Evolutionary conservation across 1,140 invertebrate genomes (phyloP), one percentile per base, ranked within the genome.

Genomic region (Diabrotica virgifera): DNA sequence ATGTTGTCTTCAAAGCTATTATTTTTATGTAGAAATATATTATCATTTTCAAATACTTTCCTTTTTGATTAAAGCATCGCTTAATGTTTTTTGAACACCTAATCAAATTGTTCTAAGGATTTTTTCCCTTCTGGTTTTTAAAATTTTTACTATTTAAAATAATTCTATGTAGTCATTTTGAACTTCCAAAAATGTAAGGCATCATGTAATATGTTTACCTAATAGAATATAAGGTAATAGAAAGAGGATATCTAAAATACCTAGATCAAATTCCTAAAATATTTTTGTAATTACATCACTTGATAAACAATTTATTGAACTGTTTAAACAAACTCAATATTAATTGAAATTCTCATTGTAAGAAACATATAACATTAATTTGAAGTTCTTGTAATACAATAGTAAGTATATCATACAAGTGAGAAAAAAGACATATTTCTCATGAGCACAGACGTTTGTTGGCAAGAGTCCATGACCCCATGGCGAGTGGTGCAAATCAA

Each of bases 251-350:
- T 46, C 6, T 10, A 46, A 46, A 46, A 46, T 46, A 46, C n/a
- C n/a, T n/a, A n/a, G n/a, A 10, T 46, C 5, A 59, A 59, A 59
- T 59, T 59, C 58, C 24, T 59, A 12, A 37, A 59, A 59, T 59
- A 51, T 35, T n/a, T 59, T 11, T 59, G 36, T n/a, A 46, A 59
- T 59, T 59, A 59, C 58, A 59, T 59, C 58, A 59, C 9, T 38
- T 9, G 12, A 59, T 59, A 36, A 57, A 57, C 55, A n/a, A 5
- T 50, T 9, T 50, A 12, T 9, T 12, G n/a, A 10, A 50, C n/a
- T 50, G 46, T 9, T 50, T 10, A 50, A 50, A 50, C 2, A 12
- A 12, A 10, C n/a, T 10, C 1, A 50, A 50, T 12, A 10, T 50
- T 50, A 50, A 50, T 10, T 50, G 46, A 10, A 50, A 50, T 10